Evolutionary conservation across 2,113 vertebrate species (phyloP).

Genomic region (Puntigrus tetrazona): DNA sequence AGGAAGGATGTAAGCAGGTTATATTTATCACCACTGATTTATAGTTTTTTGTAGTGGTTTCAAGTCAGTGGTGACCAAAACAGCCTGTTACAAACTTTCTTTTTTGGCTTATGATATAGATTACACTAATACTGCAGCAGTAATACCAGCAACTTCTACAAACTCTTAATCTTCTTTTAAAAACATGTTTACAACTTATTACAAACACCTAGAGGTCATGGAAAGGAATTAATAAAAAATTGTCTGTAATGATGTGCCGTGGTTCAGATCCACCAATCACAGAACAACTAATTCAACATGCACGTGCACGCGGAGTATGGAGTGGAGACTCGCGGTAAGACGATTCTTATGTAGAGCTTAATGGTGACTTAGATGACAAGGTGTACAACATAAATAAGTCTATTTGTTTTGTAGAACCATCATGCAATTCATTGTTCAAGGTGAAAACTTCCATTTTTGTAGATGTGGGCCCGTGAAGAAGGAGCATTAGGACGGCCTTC

Average conservation of each 20-base stretch:
- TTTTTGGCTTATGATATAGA: neutral
- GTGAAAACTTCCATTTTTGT: slow-evolving; percentile 21
- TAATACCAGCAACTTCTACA: neutral
- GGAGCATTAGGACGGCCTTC: slow-evolving; percentile 61
- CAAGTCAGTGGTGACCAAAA: too few species aligned
- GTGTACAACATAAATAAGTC: slow-evolving; percentile 51
- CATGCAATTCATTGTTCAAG: neutral
- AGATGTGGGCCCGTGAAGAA: slow-evolving; percentile 68
- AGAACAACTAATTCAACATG: slow-evolving; percentile 73
- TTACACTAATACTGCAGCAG: neutral
- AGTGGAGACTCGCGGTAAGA: slow-evolving; percentile 73
- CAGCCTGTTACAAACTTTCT: too few species aligned
- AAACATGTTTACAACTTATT: neutral
- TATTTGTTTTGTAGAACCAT: neutral
- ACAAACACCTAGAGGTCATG: neutral
- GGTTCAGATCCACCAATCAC: slow-evolving; percentile 70
- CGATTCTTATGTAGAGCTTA: slow-evolving; percentile 75
- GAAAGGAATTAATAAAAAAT: neutral
- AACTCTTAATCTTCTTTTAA: neutral
- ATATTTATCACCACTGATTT: too few species aligned
- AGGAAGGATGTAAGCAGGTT: too few species aligned
- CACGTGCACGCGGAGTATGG: slow-evolving; percentile 71
- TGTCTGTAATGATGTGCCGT: neutral
- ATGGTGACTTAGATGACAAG: slow-evolving; percentile 75
- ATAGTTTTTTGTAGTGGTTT: too few species aligned